Conservation (phyloP, 2,113 vertebrate species). For the Gracilinanus agilis region DNA sequence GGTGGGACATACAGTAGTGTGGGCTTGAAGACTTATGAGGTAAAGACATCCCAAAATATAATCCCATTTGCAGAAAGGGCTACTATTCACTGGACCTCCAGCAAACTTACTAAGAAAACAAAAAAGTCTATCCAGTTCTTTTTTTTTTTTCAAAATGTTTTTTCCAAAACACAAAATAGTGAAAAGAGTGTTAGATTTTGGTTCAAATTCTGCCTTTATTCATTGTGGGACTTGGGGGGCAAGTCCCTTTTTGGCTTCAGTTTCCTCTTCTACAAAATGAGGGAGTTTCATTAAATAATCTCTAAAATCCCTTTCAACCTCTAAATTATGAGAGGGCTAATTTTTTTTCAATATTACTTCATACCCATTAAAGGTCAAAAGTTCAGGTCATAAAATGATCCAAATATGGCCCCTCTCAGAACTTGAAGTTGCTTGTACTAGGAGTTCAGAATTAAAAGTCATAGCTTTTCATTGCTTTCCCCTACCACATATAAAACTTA, state of each 20-base stretch:
- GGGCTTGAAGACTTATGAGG: background rate
- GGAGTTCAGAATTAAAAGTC: background rate
- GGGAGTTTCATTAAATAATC: too few species aligned
- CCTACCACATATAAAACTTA: background rate
- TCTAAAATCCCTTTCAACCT: too few species aligned
- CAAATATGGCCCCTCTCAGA: too few species aligned
- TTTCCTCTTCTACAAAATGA: too few species aligned
- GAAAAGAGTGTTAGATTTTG: background rate
- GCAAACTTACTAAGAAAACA: background rate
- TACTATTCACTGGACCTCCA: too few species aligned
- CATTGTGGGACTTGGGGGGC: background rate
- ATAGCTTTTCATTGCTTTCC: background rate
- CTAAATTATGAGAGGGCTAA: fast-evolving
- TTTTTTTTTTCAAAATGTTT: background rate
- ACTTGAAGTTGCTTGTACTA: too few species aligned
- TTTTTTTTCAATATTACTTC: background rate
- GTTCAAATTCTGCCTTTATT: too few species aligned
- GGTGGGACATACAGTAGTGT: too few species aligned
- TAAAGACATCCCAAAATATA: background rate
- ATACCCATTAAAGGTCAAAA: background rate
- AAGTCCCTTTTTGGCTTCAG: background rate
- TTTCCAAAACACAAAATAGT: background rate
- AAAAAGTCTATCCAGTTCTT: background rate
- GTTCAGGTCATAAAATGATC: too few species aligned
- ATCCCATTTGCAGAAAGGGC: background rate